Conservation (phyloP, 2,888 invertebrate genomes). For the Leucophenga montana region DNA sequence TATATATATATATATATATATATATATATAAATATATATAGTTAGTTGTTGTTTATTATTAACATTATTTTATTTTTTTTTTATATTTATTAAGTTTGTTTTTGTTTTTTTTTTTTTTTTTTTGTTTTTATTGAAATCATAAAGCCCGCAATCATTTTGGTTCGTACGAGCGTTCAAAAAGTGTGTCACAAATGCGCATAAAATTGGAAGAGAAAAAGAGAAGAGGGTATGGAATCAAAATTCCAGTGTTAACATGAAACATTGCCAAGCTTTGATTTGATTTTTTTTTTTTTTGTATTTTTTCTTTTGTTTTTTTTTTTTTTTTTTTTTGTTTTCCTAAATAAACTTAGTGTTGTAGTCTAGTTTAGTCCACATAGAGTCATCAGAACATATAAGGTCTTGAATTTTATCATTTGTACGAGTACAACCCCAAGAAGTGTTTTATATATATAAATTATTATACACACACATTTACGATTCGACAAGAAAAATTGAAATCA, state of each 20-base stretch:
- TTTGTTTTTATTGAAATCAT: slow-evolving; percentile 1
- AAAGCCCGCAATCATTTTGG: slow-evolving; percentile 9
- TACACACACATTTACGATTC: too few species aligned
- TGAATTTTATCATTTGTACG: too few species aligned
- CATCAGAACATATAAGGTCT: too few species aligned
- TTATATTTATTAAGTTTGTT: neutral
- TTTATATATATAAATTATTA: too few species aligned
- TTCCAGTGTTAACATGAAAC: slow-evolving; percentile 62
- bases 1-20: slow-evolving; percentile 6
- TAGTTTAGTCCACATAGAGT: too few species aligned
- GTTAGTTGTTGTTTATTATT: neutral
- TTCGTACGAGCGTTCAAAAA: slow-evolving; percentile 30
- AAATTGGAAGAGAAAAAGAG: slow-evolving; percentile 61
- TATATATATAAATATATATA: too few species aligned
- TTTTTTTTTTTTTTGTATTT: neutral
- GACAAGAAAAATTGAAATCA: too few species aligned
- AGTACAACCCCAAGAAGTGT: too few species aligned
- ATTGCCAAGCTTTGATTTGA: slow-evolving; percentile 11
- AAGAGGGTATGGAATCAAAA: slow-evolving; percentile 68
- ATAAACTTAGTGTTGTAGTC: too few species aligned
- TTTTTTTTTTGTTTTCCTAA: too few species aligned
- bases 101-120: slow-evolving; percentile 13
- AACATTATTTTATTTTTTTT: slow-evolving; percentile 14
- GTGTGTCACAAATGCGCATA: slow-evolving; percentile 46
- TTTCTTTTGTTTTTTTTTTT: neutral